Conservation (phyloP, 2,888 invertebrate genomes). For the Odontocolon sp. region DNA sequence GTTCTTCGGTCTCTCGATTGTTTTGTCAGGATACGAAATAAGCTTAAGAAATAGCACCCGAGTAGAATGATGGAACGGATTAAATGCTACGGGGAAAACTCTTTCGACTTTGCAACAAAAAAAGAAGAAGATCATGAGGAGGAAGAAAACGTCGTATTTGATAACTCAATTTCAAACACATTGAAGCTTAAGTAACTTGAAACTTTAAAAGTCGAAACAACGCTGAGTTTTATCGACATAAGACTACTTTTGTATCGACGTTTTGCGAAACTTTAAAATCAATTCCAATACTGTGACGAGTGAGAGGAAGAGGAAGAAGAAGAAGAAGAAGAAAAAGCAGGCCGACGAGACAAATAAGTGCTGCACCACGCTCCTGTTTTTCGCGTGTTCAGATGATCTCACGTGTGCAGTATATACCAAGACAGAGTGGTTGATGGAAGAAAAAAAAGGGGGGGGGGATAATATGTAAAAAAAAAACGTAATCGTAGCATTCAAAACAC, state of each 20-base stretch:
- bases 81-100: too few relatives aligned
- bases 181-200: neutral
- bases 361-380: slow-evolving; percentile 3
- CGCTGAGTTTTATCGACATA: neutral
- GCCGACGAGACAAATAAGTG: slow-evolving; percentile 1
- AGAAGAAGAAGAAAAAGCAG: neutral
- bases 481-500: too few relatives aligned
- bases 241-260: neutral
- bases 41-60: neutral
- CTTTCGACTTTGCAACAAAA: too few relatives aligned
- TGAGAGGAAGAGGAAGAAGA: neutral
- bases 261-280: slow-evolving; percentile 8
- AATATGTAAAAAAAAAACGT: neutral
- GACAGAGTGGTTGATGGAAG: too few relatives aligned
- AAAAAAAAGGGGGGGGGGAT: neutral
- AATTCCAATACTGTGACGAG: neutral
- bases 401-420: neutral
- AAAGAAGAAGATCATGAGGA: neutral
- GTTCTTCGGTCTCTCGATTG: too few relatives aligned
- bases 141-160: neutral
- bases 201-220: slow-evolving; percentile 17
- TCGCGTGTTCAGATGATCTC: neutral
- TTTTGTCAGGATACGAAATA: too few relatives aligned
- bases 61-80: neutral
- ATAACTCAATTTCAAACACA: neutral